Evolutionary conservation across 2,888 invertebrate species (phyloP).

Genomic region (Diarsia mendica): DNA sequence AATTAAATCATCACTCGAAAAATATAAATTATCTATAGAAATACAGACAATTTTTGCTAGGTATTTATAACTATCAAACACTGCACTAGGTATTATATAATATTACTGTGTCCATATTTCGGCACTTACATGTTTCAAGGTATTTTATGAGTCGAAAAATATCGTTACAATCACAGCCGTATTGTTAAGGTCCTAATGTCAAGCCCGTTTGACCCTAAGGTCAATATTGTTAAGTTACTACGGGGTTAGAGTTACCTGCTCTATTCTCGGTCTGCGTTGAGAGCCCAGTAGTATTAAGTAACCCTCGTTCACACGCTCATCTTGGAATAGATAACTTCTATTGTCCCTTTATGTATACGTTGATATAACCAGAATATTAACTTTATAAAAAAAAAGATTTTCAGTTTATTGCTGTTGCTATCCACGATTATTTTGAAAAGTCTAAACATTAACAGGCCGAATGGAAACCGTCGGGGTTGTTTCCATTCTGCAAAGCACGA

Average conservation of each 20-base stretch:
- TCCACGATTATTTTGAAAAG: neutral
- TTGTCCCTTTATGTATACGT: neutral
- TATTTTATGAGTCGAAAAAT: neutral
- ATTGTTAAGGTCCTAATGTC: neutral
- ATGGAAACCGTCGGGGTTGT: neutral
- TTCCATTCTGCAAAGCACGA: neutral
- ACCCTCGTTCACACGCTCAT: conserved; percentile 30
- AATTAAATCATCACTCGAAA: neutral
- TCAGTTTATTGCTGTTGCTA: neutral
- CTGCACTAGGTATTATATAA: neutral
- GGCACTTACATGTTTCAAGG: neutral
- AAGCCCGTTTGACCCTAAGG: conserved; percentile 23
- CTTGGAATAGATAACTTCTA: neutral
- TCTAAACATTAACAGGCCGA: neutral
- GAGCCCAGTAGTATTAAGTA: neutral
- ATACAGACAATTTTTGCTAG: neutral
- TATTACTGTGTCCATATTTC: neutral
- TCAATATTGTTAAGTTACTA: neutral
- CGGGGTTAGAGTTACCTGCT: conserved; percentile 1
- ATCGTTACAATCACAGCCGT: neutral
- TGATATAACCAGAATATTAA: conserved; percentile 6
- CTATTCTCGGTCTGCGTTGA: neutral
- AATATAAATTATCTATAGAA: neutral
- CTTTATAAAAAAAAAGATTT: neutral
- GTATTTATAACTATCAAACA: conserved; percentile 30